These are phyloP conservation scores for Chymomyza amoena DNA, from an alignment of 2,888 invertebrate genomes.

Conservation along the genomic window DNA sequence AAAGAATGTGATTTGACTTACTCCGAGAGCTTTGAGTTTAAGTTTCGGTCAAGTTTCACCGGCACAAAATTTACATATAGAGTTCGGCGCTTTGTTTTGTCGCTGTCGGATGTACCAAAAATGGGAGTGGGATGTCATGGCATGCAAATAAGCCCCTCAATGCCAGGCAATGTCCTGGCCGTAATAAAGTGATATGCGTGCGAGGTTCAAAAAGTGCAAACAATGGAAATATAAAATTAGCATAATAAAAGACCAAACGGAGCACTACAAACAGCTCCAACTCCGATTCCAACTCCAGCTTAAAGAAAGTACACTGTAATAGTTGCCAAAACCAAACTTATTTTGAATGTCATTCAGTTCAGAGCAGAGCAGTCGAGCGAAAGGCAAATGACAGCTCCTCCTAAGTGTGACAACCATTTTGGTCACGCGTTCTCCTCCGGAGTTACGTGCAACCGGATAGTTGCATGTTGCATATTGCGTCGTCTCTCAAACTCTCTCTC, in stretches of 20 bases:
- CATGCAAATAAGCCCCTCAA: constrained; percentile 58
- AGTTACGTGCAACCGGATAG: constrained; percentile 36
- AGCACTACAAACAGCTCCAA: background rate
- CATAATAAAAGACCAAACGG: constrained; percentile 65
- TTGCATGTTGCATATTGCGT: background rate
- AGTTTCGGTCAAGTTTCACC: constrained; percentile 7
- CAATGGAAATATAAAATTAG: constrained; percentile 73
- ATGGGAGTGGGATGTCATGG: constrained; percentile 54
- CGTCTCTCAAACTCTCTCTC: no score
- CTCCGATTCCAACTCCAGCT: background rate
- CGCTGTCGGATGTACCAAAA: constrained; percentile 43
- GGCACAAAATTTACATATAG: constrained; percentile 63
- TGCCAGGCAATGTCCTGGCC: constrained; percentile 31
- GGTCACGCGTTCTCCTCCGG: constrained; percentile 49
- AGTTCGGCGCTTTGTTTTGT: constrained; percentile 49
- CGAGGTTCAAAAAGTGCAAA: constrained; percentile 40
- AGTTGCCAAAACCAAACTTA: constrained; percentile 23
- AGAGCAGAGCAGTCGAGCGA: constrained; percentile 16
- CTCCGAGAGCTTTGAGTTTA: background rate
- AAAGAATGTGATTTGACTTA: constrained; percentile 49
- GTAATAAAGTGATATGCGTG: constrained; percentile 73
- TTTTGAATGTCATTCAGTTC: constrained; percentile 41
- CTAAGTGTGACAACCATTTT: constrained; percentile 61
- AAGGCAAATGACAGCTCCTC: background rate
- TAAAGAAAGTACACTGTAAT: constrained; percentile 1